phyloP scores from a whole-genome alignment of 2,888 invertebrate genomes.

The Teleogryllus oceanicus region DNA sequence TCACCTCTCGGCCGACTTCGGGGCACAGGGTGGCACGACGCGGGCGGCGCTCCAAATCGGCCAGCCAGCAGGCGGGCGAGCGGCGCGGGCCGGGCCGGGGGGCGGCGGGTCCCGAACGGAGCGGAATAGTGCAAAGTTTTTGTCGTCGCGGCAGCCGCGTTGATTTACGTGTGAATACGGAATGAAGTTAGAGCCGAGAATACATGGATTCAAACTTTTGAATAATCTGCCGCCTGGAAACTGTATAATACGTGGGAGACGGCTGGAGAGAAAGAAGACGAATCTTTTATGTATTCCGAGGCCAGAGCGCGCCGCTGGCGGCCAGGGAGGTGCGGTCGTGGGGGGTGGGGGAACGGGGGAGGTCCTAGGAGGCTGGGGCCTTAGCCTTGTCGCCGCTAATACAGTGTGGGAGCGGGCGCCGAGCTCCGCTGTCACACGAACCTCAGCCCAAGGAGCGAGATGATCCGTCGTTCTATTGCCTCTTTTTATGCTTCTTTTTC shows the following conservation, averaged over 20 bases:
- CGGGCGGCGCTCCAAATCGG: no score
- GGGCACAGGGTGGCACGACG: no score
- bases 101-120: background rate
- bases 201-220: slow-evolving; percentile 18
- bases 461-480: background rate
- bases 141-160: background rate
- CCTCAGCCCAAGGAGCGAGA: background rate
- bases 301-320: background rate
- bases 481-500: no score
- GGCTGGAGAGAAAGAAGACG: slow-evolving; percentile 18
- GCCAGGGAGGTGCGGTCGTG: background rate
- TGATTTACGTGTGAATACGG: slow-evolving; percentile 18
- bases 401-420: background rate
- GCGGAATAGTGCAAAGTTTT: slow-evolving; percentile 1
- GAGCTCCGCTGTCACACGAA: background rate
- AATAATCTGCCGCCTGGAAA: slow-evolving; percentile 18
- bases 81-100: background rate
- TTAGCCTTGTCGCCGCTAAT: background rate
- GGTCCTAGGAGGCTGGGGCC: background rate
- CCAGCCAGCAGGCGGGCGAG: no score
- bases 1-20: no score
- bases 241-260: slow-evolving; percentile 7
- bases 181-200: slow-evolving; percentile 18
- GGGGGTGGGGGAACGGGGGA: background rate
- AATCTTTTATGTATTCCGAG: slow-evolving; percentile 11